A percentile compares a stretch with the other conserved stretches of the same genome.
Conservation (phyloP, 2,113 vertebrate species). For the Ammospiza caudacuta region DNA sequence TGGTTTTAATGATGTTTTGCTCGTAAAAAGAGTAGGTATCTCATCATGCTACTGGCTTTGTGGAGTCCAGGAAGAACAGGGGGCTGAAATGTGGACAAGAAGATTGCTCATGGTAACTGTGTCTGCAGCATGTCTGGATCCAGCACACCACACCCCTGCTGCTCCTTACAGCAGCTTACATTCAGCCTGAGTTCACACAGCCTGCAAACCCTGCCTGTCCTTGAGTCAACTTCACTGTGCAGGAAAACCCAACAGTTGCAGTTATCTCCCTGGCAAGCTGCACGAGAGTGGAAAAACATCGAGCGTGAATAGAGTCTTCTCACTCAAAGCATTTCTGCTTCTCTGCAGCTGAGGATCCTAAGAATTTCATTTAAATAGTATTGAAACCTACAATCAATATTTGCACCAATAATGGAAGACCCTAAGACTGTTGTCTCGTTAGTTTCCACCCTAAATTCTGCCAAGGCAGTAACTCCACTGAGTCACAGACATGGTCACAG, state of each 20-base stretch:
- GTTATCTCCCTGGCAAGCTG: conserved; percentile 16
- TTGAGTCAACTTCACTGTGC: neutral
- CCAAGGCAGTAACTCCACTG: neutral
- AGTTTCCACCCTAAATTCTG: neutral
- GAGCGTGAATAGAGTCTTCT: neutral
- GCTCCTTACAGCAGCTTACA: neutral
- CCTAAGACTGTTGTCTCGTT: neutral
- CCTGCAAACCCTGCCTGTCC: neutral
- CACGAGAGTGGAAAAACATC: neutral
- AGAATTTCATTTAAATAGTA: neutral
- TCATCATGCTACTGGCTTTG: neutral
- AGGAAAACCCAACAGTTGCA: neutral
- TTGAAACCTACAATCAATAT: neutral
- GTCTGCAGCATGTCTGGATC: neutral
- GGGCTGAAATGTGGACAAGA: neutral
- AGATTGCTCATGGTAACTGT: neutral
- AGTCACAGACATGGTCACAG: neutral
- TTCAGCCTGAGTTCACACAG: neutral
- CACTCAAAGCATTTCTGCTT: neutral
- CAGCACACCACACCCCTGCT: neutral
- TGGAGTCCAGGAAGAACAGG: neutral
- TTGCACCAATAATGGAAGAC: neutral
- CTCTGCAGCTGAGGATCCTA: neutral
- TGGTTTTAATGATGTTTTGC: neutral
- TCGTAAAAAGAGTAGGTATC: neutral